These are phyloP conservation scores for Acholoe squamosa DNA, from an alignment of 2,888 invertebrate species.

Conservation along the genomic window DNA sequence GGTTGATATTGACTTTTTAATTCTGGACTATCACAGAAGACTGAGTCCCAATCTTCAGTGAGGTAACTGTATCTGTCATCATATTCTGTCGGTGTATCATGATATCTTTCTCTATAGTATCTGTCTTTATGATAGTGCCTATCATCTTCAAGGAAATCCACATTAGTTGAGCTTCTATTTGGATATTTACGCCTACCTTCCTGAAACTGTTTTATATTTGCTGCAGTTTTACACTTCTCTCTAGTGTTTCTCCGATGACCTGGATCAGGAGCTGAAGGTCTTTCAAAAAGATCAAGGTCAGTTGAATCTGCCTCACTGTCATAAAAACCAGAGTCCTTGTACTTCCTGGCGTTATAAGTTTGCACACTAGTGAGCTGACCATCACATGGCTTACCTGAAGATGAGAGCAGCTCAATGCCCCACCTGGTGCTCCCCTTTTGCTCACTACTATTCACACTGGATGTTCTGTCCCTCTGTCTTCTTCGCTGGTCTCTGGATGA, in stretches of 20 bases:
- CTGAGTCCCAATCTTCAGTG: not conserved
- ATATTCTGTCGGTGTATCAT: not conserved
- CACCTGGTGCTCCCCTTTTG: not conserved
- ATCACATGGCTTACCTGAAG: not conserved
- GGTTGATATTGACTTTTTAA: not conserved
- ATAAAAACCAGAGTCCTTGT: not conserved
- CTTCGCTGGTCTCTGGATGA: not conserved
- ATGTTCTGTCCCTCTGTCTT: not conserved
- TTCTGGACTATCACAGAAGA: not conserved
- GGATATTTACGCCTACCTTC: not conserved
- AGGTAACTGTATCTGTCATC: not conserved
- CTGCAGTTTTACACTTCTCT: not conserved
- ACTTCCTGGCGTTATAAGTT: not conserved
- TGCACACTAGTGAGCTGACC: not conserved
- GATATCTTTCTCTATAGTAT: not conserved
- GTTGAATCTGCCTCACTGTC: slow-evolving; percentile 19
- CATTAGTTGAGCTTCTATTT: not conserved
- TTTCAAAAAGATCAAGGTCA: not conserved
- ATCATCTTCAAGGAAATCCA: not conserved
- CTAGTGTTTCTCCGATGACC: not conserved
- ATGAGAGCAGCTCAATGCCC: not conserved
- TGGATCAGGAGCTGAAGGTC: not conserved
- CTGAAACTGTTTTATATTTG: not conserved
- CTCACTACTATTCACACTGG: not conserved
- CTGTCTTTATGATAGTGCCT: too few species aligned